phyloP scores from a whole-genome alignment of 1,140 invertebrate genomes.

The Plectrocnemia conspersa region DNA sequence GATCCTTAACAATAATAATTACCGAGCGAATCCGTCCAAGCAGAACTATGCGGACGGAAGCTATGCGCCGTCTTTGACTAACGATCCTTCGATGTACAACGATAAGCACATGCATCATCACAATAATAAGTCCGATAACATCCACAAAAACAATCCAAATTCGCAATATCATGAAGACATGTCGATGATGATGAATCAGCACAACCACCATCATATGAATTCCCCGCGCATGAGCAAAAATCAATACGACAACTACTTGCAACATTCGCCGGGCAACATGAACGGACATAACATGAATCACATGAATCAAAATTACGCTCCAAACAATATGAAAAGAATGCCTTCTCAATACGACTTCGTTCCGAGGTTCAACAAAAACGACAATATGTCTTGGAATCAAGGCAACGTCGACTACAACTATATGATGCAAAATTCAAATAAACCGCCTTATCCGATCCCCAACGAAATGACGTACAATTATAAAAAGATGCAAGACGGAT shows the following conservation, averaged over 20 bases:
- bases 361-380: slow-evolving; percentile 5
- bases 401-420: slow-evolving; percentile 23
- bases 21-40: slow-evolving; percentile 16
- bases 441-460: slow-evolving; percentile 9
- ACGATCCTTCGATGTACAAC: slow-evolving; percentile 13
- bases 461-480: slow-evolving; percentile 16
- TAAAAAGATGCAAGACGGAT: slow-evolving; percentile 26
- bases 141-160: not conserved
- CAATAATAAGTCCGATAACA: slow-evolving; percentile 2
- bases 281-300: slow-evolving; percentile 10
- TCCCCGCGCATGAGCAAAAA: slow-evolving; percentile 11
- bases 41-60: too few species aligned
- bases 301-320: slow-evolving; percentile 4
- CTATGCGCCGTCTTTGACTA: slow-evolving; percentile 10
- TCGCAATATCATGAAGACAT: slow-evolving; percentile 3
- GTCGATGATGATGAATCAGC: slow-evolving; percentile 2
- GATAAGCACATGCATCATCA: not conserved
- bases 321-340: slow-evolving; percentile 5
- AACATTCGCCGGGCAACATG: not conserved
- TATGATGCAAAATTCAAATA: slow-evolving; percentile 8
- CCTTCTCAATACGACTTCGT: not conserved
- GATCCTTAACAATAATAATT: slow-evolving; percentile 6
- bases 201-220: not conserved
- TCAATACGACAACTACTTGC: not conserved
- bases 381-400: slow-evolving; percentile 1